Evolutionary conservation across 1,140 invertebrate species (phyloP), one percentile per base, ranked within the genome.

Genomic region (Drosophila guanche): DNA sequence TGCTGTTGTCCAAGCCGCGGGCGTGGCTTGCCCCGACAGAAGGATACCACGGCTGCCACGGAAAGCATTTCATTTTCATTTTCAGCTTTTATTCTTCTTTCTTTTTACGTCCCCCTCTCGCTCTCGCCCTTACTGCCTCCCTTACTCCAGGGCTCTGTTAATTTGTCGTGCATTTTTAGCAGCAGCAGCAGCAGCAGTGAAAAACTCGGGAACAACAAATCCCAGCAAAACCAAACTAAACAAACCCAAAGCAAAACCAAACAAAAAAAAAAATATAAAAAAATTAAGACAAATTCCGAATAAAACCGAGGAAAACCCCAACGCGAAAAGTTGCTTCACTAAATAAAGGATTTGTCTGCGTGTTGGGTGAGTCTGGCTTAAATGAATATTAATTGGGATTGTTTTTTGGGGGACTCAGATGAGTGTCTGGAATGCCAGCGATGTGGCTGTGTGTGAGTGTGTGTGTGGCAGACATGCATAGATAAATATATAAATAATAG

Each of bases 81-180:
- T 75, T 55, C 72, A 56, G 59, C 33, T 37, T 37, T 37, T 37
- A 12, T 37, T 37, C 10, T 12, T 74, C 7, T 41, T 50, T 51
- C 52, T 27, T 63, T 72, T 63, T 52, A 72, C 40, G 8, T 22
- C n/a, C 12, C 45, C 48, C 50, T 42, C 54, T 29, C 27, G 23
- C 14, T 37, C 48, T 14, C 16, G 12, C 5, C 20, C 16, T 42
- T 5, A n/a, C 40, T 42, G 58, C 42, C 40, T 4, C 69, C 29
- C 33, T 37, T 10, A 10, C 27, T 40, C 25, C 27, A 25, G 33
- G 37, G 58, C 65, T 61, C 63, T 88, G 83, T 81, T 86, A 86
- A 86, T 86, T 86, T 86, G 81, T 86, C 81, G 77, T 81, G 74
- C 83, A 81, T 88, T 85, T 78, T 56, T 58, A 72, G 76, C 23